Percentiles rank a stretch among this genome's conserved stretches.
These are phyloP conservation scores for Cricetomys ansorgei DNA, from an alignment of 2,113 vertebrate genomes.

Conservation along the genomic window DNA sequence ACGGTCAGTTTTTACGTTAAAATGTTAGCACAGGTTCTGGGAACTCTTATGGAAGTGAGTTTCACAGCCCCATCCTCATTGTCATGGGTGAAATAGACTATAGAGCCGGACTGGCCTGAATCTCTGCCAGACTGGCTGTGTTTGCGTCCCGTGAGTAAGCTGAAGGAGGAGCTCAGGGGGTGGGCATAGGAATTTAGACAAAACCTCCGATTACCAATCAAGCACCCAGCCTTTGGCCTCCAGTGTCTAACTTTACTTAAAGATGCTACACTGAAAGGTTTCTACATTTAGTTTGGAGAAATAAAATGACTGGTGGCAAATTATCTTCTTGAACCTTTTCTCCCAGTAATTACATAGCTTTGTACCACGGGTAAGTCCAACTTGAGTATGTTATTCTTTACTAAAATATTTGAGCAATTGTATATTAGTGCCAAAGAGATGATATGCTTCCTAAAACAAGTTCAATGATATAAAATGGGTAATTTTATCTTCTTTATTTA, in stretches of 20 bases:
- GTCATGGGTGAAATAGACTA: neutral
- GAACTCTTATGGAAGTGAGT: constrained; percentile 44
- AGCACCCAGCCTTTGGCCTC: neutral
- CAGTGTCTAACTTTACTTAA: neutral
- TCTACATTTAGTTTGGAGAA: constrained; percentile 26
- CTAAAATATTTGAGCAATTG: neutral
- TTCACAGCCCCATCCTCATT: neutral
- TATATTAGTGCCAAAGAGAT: neutral
- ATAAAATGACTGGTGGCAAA: neutral
- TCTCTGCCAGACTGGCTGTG: neutral
- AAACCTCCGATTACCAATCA: neutral
- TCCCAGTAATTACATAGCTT: neutral
- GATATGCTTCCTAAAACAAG: neutral
- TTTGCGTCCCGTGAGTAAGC: neutral
- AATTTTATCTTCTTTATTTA: neutral
- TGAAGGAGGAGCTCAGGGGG: neutral
- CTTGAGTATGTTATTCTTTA: neutral
- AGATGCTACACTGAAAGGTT: neutral
- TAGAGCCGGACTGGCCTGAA: neutral
- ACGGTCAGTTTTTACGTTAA: constrained; percentile 62
- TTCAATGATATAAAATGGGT: neutral
- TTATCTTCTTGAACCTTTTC: neutral
- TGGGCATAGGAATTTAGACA: neutral
- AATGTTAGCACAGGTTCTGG: constrained; percentile 43
- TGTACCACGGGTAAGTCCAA: neutral